Evolutionary conservation across 2,888 invertebrate genomes (phyloP).

Genomic region (Drosophila birchii): DNA sequence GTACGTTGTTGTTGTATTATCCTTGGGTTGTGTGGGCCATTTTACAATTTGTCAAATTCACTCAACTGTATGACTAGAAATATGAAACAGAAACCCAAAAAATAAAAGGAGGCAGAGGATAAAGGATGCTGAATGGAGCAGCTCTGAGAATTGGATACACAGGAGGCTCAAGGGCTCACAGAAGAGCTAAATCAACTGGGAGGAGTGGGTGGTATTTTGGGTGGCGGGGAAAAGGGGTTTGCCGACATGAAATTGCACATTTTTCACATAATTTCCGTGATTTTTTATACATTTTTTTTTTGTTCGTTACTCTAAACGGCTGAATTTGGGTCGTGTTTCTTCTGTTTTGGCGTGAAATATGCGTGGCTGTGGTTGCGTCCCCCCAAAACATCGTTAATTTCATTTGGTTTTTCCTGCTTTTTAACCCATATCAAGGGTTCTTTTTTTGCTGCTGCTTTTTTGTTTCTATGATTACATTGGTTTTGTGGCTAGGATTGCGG

Average conservation of each 20-base stretch:
- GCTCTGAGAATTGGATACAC: constrained; percentile 15
- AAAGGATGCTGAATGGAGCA: constrained; percentile 25
- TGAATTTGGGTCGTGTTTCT: constrained; percentile 63
- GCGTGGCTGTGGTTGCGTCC: constrained; percentile 23
- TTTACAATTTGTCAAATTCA: constrained; percentile 78
- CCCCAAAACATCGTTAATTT: constrained; percentile 32
- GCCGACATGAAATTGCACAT: constrained; percentile 72
- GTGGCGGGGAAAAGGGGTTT: constrained; percentile 48
- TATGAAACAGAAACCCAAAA: constrained; percentile 44
- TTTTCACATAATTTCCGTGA: constrained; percentile 70
- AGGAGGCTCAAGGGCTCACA: constrained; percentile 27
- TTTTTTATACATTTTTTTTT: constrained; percentile 35
- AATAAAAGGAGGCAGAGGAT: constrained; percentile 23
- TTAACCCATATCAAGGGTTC: constrained; percentile 65
- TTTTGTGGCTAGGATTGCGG: constrained; percentile 39
- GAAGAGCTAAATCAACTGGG: constrained; percentile 21
- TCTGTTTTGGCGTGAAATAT: constrained; percentile 16
- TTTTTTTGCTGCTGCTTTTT: constrained; percentile 1
- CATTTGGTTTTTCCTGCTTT: constrained; percentile 37
- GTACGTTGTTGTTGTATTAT: constrained; percentile 9
- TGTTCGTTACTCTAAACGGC: constrained; percentile 51
- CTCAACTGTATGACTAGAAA: constrained; percentile 65
- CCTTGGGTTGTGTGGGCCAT: constrained; percentile 50
- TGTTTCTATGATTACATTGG: constrained; percentile 55
- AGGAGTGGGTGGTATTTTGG: background rate